Base-by-base conservation (phyloP, 2,113 vertebrate genomes). In the Oenanthe oenanthe region DNA sequence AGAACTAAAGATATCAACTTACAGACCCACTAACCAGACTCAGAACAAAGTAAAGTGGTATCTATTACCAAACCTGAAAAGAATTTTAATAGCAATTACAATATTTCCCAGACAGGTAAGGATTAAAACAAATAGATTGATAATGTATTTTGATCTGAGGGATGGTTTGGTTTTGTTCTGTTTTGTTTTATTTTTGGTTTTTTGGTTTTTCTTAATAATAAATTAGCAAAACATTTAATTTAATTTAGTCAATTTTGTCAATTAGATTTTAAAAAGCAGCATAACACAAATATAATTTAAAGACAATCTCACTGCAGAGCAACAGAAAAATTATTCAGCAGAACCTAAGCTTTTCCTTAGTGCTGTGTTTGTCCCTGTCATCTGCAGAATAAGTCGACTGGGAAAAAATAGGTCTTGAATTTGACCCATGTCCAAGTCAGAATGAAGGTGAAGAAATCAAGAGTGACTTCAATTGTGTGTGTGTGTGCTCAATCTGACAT, bases 381-480 rank as follows among this genome's bases (percentile, higher is more conserved):
- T 53, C 31, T 78, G 43, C 32, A 84, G 47, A 81, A 67, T 76
- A 29, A 73, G 38, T 73, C 0, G 0, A 62, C 45, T 57, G 20
- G 32, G 81, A 62, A 95, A 85, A 85, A 85, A 31, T 3, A 43
- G 15, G 24, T 54, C 45, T 77, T 43, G 79, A 85, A 62, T 65
- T 61, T 84, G 89, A 93, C 14, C 13, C 36, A 45, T 9, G 12
- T 80, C 56, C 75, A 92, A 88, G 20, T 61, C 68, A 86, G 79
- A 90, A 91, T 28, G 32, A 48, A 85, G 67, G 60, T 94, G 93
- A 97, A 94, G 82, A 95, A 95, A 85, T 57, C 56, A 95, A 88
- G 88, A 80, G 13, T 58, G 22, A 40, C 47, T 82, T 70, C 63
- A 82, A 1, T 4, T 60, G 9, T 65, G 12, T 34, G 10, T 78